Evolutionary conservation across 2,113 vertebrate species (phyloP).

Genomic region (Fregetta grallaria): DNA sequence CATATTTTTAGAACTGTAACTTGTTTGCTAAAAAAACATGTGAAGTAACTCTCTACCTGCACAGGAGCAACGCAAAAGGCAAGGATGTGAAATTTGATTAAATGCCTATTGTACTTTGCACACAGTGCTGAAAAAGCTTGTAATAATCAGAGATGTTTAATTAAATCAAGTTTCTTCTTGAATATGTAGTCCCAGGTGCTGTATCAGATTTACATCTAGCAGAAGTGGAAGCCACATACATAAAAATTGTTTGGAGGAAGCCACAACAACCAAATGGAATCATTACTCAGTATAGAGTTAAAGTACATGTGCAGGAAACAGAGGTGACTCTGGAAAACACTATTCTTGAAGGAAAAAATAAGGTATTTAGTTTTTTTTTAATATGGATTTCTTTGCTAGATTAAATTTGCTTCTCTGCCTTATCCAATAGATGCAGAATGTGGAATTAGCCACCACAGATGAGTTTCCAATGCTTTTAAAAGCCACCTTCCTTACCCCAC

Average conservation of each 20-base stretch:
- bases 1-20: neutral
- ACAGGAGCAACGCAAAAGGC: neutral
- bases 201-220: constrained; percentile 80
- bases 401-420: neutral
- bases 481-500: neutral
- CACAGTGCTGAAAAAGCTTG: neutral
- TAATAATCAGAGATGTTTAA: neutral
- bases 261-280: constrained; percentile 89
- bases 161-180: neutral
- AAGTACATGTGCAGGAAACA: constrained; percentile 71
- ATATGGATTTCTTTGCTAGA: neutral
- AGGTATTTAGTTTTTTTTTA: constrained; percentile 58
- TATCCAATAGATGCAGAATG: neutral
- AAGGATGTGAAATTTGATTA: neutral
- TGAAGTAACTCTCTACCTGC: neutral
- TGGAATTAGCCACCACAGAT: neutral
- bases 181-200: constrained; percentile 82
- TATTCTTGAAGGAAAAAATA: constrained; percentile 77
- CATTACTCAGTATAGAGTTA: constrained; percentile 88
- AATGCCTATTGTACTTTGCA: neutral
- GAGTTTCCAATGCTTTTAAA: neutral
- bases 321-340: constrained; percentile 82
- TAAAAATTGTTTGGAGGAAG: constrained; percentile 86
- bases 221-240: constrained; percentile 85
- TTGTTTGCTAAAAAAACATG: neutral